Evolutionary conservation across 2,888 invertebrate species (phyloP), one percentile per base, ranked within the genome.

Genomic region (Podabrus alpinus): DNA sequence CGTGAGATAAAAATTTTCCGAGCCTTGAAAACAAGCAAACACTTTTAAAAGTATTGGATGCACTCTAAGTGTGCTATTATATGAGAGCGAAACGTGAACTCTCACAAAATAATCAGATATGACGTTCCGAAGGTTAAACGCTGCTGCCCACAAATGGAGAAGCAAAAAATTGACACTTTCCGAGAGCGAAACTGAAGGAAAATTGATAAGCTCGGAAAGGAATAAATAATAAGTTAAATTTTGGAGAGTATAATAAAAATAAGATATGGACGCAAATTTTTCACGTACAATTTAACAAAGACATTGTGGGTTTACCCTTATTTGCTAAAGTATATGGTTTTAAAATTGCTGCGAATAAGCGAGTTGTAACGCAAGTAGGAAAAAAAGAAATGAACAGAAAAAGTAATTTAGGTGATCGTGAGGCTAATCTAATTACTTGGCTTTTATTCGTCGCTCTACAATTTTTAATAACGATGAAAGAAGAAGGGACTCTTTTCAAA

Each of bases 401-500:
- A 75, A 75, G 71, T 66, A 74, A 74, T 74, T 71, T 74, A 67
- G 59, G 67, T 67, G 69, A 75, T 68, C 66, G 60, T 59, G 59
- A 72, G 68, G 62, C 71, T 68, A 75, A 75, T 75, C 60, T 66
- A 75, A 75, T 75, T 75, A 75, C 69, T 75, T 64, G 67, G 17
- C 73, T 60, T 67, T 73, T 70, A 70, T 70, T 70, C 60, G 17
- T 21, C 71, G 67, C 71, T 74, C 64, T 68, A 70, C 61, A 71
- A 74, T 68, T 74, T 74, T 74, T 74, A 74, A 74, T 74, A 74
- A 74, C 68, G 74, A 68, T 3, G 69, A n/a, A 62, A 66, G 16
- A 45, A 60, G 45, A 71, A 60, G 21, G 62, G 71, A 59, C 66
- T 60, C 25, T 25, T 69, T 45, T 68, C 70, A 67, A 70, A 70